Evolutionary conservation across 2,113 vertebrate genomes (phyloP).

Genomic region (Danionella cerebrum): DNA sequence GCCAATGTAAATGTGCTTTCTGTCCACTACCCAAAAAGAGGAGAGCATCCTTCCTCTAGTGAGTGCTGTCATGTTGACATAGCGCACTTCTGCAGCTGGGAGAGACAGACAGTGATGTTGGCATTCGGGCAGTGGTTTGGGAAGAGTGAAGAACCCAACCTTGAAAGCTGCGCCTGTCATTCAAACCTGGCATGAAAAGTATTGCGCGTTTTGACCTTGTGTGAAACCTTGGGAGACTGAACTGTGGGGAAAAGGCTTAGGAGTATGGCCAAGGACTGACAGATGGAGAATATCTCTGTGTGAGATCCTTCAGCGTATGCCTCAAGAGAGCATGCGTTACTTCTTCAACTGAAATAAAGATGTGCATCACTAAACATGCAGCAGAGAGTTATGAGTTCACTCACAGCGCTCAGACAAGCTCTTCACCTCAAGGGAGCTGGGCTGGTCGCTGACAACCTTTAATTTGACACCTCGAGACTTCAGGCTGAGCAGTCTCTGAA

Average conservation of each 20-base stretch:
- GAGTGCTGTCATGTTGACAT: constrained; percentile 84
- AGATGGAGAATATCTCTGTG: constrained; percentile 5
- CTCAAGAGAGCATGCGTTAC: not conserved
- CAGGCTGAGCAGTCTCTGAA: constrained; percentile 58
- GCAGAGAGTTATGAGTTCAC: constrained; percentile 9
- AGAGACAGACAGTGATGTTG: not conserved
- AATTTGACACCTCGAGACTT: constrained; percentile 56
- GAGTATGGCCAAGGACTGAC: not conserved
- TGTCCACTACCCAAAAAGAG: constrained; percentile 96
- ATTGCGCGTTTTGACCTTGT: constrained; percentile 44
- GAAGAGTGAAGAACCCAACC: not conserved
- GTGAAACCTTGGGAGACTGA: not conserved
- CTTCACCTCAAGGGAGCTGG: constrained; percentile 52
- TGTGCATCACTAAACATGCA: not conserved
- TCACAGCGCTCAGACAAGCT: constrained; percentile 50
- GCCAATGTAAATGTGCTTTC: constrained; percentile 87
- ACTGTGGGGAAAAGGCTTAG: not conserved
- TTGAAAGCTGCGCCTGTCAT: not conserved
- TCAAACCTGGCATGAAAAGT: not conserved
- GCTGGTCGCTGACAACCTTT: constrained; percentile 60
- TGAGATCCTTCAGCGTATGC: constrained; percentile 21
- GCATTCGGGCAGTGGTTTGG: not conserved
- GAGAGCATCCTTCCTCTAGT: constrained; percentile 81
- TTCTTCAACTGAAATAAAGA: not conserved
- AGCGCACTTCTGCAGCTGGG: constrained; percentile 81